phyloP scores from a whole-genome alignment of 2,888 invertebrate genomes.

The Himalopsyche anomala region DNA sequence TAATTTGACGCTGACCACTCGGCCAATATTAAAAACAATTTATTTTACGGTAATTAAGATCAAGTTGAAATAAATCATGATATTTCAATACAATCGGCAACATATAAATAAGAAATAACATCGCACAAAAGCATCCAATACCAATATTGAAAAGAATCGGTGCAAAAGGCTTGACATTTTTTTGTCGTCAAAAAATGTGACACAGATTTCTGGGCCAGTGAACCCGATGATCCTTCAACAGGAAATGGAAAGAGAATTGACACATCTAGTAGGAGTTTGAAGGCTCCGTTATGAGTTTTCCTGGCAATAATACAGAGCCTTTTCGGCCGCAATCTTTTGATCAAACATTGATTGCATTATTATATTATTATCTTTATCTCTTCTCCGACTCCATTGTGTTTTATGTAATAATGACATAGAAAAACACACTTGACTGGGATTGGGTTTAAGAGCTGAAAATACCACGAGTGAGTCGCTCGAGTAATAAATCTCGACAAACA shows the following conservation, averaged over 20 bases:
- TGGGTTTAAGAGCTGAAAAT: too few relatives aligned
- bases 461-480: too few relatives aligned
- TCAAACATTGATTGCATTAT: slow-evolving; percentile 18
- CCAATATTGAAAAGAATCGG: not conserved
- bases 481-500: too few relatives aligned
- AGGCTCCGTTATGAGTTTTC: slow-evolving; percentile 20
- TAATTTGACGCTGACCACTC: too few relatives aligned
- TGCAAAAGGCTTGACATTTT: not conserved
- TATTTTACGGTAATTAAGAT: too few relatives aligned
- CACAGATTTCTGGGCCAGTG: not conserved
- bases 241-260: slow-evolving; percentile 36
- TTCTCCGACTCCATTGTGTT: not conserved
- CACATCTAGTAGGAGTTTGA: slow-evolving; percentile 2
- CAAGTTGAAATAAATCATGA: too few relatives aligned
- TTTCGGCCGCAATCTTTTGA: slow-evolving; percentile 11
- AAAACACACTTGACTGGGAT: not conserved
- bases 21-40: too few relatives aligned
- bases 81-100: too few relatives aligned
- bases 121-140: not conserved
- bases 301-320: not conserved
- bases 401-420: not conserved
- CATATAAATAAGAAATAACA: not conserved
- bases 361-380: slow-evolving; percentile 8
- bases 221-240: slow-evolving; percentile 5
- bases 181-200: slow-evolving; percentile 23